Conservation (phyloP, 2,113 vertebrate species). For the Semnornis frantzii region DNA sequence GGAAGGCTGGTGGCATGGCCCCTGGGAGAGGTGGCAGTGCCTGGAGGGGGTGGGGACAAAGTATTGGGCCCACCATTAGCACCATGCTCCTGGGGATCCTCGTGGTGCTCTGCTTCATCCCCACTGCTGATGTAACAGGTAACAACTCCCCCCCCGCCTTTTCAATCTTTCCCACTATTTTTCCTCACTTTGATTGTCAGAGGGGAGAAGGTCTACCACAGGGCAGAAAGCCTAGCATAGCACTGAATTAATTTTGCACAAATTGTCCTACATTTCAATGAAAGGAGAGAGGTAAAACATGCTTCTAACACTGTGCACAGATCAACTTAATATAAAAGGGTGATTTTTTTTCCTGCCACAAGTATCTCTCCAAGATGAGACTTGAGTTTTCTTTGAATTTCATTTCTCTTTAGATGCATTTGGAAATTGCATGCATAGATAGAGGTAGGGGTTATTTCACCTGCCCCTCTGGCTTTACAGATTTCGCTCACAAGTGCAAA, state of each 20-base stretch:
- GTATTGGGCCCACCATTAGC: background rate
- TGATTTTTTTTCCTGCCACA: background rate
- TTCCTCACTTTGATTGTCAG: background rate
- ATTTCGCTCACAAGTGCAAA: background rate
- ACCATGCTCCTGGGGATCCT: constrained; percentile 73
- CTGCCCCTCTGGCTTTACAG: background rate
- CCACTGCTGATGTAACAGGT: constrained; percentile 74
- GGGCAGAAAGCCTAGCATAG: background rate
- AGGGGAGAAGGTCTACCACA: background rate
- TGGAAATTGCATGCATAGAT: background rate
- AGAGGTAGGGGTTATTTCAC: background rate
- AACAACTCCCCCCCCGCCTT: background rate
- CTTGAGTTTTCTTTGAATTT: background rate
- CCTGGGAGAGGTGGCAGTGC: background rate
- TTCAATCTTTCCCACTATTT: background rate
- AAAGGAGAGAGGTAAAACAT: background rate
- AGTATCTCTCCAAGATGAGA: background rate
- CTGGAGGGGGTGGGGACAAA: constrained; percentile 53
- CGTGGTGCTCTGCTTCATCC: constrained; percentile 71
- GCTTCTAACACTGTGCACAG: background rate
- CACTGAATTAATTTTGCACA: background rate
- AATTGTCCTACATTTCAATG: background rate
- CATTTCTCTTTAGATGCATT: background rate
- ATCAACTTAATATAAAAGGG: background rate
- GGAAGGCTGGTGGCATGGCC: background rate